Conservation (phyloP, 2,888 invertebrate species). For the Cataglyphis albicans region DNA sequence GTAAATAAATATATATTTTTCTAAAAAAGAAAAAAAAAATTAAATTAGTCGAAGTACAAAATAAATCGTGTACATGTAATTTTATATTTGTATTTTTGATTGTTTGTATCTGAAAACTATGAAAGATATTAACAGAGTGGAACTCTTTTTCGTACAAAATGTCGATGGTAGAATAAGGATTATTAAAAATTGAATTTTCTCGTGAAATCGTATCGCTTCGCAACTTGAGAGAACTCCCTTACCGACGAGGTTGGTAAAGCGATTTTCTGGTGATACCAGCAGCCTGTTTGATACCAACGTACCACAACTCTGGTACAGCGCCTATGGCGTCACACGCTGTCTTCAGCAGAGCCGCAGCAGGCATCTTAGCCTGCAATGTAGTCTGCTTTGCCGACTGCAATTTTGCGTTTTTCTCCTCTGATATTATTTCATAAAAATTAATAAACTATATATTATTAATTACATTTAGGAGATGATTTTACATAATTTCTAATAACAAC, state of each 20-base stretch:
- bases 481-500: not conserved
- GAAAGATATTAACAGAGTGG: not conserved
- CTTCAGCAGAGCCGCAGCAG: not conserved
- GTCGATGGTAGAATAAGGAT: not conserved
- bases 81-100: not conserved
- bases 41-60: not conserved
- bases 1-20: not conserved
- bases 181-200: not conserved
- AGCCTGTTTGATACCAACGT: not conserved
- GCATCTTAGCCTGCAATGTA: not conserved
- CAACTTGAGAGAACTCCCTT: conserved; percentile 6
- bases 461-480: not conserved
- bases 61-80: not conserved
- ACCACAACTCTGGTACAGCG: not conserved
- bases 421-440: not conserved
- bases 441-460: not conserved
- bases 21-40: not conserved
- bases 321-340: not conserved
- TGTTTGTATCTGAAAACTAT: not conserved
- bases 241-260: conserved; percentile 40
- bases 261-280: conserved; percentile 3
- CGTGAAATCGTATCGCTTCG: not conserved
- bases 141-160: not conserved
- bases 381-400: conserved; percentile 26
- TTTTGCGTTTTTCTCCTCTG: not conserved